Percentiles rank a stretch among this genome's conserved stretches.
Conservation (phyloP, 2,113 vertebrate genomes). For the Ahaetulla prasina region DNA sequence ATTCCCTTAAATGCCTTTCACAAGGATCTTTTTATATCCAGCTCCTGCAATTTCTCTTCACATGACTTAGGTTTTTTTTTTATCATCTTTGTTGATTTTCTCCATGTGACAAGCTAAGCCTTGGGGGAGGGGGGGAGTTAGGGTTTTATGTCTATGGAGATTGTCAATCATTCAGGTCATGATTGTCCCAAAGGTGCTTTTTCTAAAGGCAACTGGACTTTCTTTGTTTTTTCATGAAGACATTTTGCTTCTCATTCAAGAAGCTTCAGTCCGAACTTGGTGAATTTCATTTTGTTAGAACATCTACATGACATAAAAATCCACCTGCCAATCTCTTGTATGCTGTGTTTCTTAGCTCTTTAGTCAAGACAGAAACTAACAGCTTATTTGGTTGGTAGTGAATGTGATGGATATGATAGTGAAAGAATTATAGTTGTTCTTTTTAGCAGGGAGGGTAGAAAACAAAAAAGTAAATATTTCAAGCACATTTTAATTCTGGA, state of each 20-base stretch:
- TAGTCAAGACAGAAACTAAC: not conserved
- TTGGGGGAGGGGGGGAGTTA: no score
- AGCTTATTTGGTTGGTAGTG: not conserved
- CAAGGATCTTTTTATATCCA: not conserved
- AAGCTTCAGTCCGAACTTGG: not conserved
- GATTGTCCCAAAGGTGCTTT: no score
- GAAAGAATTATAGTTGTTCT: not conserved
- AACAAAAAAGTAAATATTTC: not conserved
- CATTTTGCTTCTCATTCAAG: no score
- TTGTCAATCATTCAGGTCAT: no score
- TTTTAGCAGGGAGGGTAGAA: not conserved
- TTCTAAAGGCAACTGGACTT: no score
- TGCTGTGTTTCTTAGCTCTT: not conserved
- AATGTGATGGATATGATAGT: not conserved
- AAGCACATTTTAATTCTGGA: not conserved
- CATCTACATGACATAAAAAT: not conserved
- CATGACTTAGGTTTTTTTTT: not conserved
- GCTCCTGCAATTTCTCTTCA: not conserved
- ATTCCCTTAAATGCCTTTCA: not conserved
- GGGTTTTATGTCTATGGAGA: no score
- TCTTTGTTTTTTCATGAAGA: no score
- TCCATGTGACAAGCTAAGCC: not conserved
- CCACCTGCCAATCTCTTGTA: not conserved
- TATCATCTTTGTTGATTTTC: not conserved
- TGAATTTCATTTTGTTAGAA: not conserved